Percentiles rank a stretch among this genome's conserved stretches.
phyloP scores from a whole-genome alignment of 2,113 vertebrate genomes.

The Circaetus cinerascens region DNA sequence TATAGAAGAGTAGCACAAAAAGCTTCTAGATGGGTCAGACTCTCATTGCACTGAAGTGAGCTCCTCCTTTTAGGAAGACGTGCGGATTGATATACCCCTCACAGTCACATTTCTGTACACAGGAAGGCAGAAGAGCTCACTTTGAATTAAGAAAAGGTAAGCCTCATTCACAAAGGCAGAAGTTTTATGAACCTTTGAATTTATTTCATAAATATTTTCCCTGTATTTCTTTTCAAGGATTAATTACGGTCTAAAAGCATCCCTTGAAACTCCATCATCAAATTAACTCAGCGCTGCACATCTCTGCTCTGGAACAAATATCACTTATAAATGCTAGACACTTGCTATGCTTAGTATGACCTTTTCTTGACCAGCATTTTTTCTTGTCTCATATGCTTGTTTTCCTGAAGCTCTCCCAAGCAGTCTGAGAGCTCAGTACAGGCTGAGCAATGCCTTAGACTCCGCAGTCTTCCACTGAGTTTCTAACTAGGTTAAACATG shows the following conservation, averaged over 20 bases:
- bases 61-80: background rate
- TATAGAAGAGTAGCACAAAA: background rate
- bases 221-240: background rate
- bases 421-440: background rate
- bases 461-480: background rate
- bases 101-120: background rate
- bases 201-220: background rate
- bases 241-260: background rate
- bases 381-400: background rate
- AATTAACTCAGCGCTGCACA: background rate
- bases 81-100: background rate
- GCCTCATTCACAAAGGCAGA: background rate
- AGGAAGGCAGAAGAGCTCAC: background rate
- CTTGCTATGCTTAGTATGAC: background rate
- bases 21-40: background rate
- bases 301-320: background rate
- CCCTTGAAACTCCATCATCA: background rate
- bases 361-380: background rate
- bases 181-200: background rate
- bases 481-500: constrained; percentile 38
- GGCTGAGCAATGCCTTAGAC: background rate
- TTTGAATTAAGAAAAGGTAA: background rate
- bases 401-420: background rate
- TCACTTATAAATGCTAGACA: background rate
- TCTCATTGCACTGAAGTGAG: background rate